Conservation (phyloP, 1,140 invertebrate genomes). For the Diuraphis noxia region DNA sequence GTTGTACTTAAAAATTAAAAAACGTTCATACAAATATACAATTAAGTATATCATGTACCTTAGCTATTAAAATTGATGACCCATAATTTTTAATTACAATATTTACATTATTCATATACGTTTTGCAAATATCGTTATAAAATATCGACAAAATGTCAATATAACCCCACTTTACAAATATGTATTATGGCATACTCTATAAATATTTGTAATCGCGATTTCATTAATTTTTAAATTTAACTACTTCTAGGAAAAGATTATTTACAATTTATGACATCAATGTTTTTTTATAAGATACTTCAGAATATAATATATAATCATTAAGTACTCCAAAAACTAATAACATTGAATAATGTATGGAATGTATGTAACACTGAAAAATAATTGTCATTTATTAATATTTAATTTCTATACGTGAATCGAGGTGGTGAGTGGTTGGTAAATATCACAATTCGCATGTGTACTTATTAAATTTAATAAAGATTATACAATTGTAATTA, state of each 20-base stretch:
- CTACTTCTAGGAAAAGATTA: neutral
- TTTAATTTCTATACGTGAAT: neutral
- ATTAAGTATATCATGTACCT: neutral
- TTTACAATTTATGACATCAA: neutral
- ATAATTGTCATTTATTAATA: conserved; percentile 12
- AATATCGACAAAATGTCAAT: neutral
- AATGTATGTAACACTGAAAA: neutral
- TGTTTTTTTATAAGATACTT: conserved; percentile 6
- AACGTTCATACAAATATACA: neutral
- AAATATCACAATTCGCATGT: neutral
- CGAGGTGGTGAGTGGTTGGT: neutral
- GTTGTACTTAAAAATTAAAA: neutral
- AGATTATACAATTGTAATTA: neutral
- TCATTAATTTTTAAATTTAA: neutral
- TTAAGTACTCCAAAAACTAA: neutral
- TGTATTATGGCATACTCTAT: neutral
- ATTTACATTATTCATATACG: neutral
- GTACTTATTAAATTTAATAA: neutral
- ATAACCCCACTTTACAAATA: neutral
- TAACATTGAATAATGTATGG: neutral
- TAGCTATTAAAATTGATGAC: neutral
- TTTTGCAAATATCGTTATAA: neutral
- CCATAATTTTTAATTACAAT: conserved; percentile 3
- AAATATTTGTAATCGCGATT: neutral
- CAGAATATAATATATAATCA: conserved; percentile 4